Base-by-base conservation (phyloP, 2,888 invertebrate species). In the Achlya flavicornis region DNA sequence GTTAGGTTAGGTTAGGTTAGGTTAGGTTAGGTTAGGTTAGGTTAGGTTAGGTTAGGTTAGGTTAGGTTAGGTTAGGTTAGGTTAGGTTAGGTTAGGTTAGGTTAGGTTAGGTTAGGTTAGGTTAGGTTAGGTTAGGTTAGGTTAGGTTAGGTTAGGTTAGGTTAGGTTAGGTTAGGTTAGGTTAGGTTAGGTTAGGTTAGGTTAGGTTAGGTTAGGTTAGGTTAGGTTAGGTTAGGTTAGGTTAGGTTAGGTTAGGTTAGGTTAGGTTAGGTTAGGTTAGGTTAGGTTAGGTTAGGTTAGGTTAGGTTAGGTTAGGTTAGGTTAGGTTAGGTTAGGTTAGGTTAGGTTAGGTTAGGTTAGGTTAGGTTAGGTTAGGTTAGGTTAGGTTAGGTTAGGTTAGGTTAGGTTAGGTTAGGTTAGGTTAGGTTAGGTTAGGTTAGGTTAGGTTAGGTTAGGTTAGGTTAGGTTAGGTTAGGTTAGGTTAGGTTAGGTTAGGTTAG, bases 361-460 rank as follows among this genome's bases (percentile, higher is more conserved):
- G 72, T 71, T 68, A 70, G 69, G 70, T 71, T 70, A 73, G 73
- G 71, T 73, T 70, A 72, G 71, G 72, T 70, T 69, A 71, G 71
- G 70, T 71, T 72, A 74, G 72, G 71, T 71, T 71, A 73, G 72
- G 69, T 69, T 68, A 70, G 72, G 69, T 68, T 66, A 69, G 71
- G 67, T 66, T 68, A 66, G 66, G 68, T 68, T 66, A 64, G 66
- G 67, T 70, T 67, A 65, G 67, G 69, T 67, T 66, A 66, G 69
- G 68, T 67, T 64, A 67, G 68, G 66, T 66, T 67, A 66, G 67
- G 71, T 66, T 66, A 66, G 68, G 67, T 69, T 67, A 67, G 67
- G 38, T 66, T 66, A 66, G 69, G 69, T 66, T 66, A 65, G 67
- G 67, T 38, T 38, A 38, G 38, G 38, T 38, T 38, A 38, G 38